Evolutionary conservation across 2,113 vertebrate genomes (phyloP).

Genomic region (Grammomys dolichurus): DNA sequence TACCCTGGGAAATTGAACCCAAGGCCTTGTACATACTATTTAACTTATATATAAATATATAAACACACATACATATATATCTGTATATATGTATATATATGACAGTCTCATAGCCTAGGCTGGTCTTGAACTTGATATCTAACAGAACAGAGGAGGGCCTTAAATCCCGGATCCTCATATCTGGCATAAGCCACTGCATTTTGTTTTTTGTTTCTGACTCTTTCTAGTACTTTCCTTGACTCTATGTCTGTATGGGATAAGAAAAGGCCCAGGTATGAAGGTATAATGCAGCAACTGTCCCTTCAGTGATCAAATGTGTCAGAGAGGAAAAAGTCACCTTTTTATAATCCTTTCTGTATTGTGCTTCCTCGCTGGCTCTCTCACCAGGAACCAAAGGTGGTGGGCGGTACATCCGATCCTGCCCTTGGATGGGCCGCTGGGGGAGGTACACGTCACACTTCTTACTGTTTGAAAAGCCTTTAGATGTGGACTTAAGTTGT

Average conservation of each 20-base stretch:
- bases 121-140: background rate
- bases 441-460: background rate
- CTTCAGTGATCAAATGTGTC: slow-evolving; percentile 10
- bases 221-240: background rate
- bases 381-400: too few species aligned
- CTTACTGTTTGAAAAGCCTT: background rate
- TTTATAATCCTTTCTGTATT: background rate
- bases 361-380: background rate
- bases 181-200: background rate
- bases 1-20: background rate
- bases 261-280: background rate
- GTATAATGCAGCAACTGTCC: background rate
- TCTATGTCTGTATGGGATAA: background rate
- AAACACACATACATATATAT: too few species aligned
- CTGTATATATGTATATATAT: too few species aligned
- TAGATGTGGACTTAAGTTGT: background rate
- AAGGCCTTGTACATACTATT: background rate
- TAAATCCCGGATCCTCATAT: background rate
- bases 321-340: background rate
- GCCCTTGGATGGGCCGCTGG: background rate
- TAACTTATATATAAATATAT: too few species aligned
- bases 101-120: background rate
- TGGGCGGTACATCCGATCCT: background rate
- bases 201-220: background rate
- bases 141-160: too few species aligned